Evolutionary conservation across 2,888 invertebrate species (phyloP), one percentile per base, ranked within the genome.

Genomic region (Mongoloraphidia duomilia): DNA sequence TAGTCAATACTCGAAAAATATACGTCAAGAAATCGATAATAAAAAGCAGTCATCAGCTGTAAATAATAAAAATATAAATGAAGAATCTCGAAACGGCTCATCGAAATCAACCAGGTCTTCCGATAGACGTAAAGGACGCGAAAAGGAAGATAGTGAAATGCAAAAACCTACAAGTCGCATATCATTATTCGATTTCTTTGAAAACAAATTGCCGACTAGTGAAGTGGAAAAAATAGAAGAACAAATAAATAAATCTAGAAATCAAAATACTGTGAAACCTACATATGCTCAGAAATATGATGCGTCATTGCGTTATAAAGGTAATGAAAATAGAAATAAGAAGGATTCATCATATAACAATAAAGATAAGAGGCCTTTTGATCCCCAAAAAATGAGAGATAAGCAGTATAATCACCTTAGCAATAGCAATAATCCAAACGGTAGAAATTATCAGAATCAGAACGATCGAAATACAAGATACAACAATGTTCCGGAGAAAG

Each of bases 141-240:
- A 51, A 45, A 42, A 44, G 47, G 49, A 70, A 46, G 65, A 65
- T 26, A 69, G 63, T 49, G 75, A 77, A 52, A 74, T 75, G 40
- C 78, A 79, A 8, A 88, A 86, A 64, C 88, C 89, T 1, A 81
- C 84, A 10, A 83, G 82, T 41, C 84, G 82, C 67, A 80, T 88
- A 2, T 86, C 85, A 0, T 67, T 89, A 3, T 89, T 88, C 65
- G 85, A 86, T 64, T 89, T 87, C 62, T 72, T 89, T 9, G 87
- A 88, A 62, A 81, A 85, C 59, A 89, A 88, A 68, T 67, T 89
- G 42, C 82, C 82, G 41, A 68, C 66, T n/a, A 64, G 50, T 44
- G 59, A 58, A 45, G 50, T 52, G 41, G 49, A 44, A 34, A 47
- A 52, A 34, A 45, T 40, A 12, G 35, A 41, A 47, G 36, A 44